phyloP scores from a whole-genome alignment of 1,140 invertebrate species.

The Onthophagus taurus region DNA sequence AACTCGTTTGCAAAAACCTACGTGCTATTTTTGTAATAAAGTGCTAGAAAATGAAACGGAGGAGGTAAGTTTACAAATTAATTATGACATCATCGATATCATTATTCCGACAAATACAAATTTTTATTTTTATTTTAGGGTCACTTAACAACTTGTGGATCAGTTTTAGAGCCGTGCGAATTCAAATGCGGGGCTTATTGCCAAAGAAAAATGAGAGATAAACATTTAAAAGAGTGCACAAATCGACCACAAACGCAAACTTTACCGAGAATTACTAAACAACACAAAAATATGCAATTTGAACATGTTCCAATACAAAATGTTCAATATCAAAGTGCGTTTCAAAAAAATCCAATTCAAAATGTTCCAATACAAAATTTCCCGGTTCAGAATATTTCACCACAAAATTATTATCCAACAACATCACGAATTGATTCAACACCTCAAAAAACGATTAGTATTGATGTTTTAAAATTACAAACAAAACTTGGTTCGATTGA shows the following conservation, averaged over 20 bases:
- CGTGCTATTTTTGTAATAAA: constrained; percentile 11
- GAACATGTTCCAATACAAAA: too few species aligned
- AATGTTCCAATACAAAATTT: too few species aligned
- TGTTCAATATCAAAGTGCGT: too few species aligned
- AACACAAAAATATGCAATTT: background rate
- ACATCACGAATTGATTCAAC: constrained; percentile 5
- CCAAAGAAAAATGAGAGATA: constrained; percentile 46
- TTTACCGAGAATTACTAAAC: constrained; percentile 7
- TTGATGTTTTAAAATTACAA: constrained; percentile 2
- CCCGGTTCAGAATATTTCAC: too few species aligned
- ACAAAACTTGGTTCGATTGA: background rate
- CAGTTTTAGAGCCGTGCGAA: constrained; percentile 56
- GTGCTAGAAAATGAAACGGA: constrained; percentile 5
- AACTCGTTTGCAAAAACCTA: too few species aligned
- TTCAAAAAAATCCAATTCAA: too few species aligned
- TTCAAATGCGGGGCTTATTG: constrained; percentile 57
- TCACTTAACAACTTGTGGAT: constrained; percentile 55
- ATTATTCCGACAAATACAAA: background rate
- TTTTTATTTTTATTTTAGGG: constrained; percentile 37
- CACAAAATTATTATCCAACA: too few species aligned
- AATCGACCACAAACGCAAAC: constrained; percentile 24
- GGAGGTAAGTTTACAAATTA: constrained; percentile 2
- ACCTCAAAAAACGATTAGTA: background rate
- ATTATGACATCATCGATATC: background rate
- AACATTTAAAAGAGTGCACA: constrained; percentile 48